Base-by-base conservation (phyloP, 37 sponge, comb jelly and placozoan genomes). In the Aphrocallistes beatrix region DNA sequence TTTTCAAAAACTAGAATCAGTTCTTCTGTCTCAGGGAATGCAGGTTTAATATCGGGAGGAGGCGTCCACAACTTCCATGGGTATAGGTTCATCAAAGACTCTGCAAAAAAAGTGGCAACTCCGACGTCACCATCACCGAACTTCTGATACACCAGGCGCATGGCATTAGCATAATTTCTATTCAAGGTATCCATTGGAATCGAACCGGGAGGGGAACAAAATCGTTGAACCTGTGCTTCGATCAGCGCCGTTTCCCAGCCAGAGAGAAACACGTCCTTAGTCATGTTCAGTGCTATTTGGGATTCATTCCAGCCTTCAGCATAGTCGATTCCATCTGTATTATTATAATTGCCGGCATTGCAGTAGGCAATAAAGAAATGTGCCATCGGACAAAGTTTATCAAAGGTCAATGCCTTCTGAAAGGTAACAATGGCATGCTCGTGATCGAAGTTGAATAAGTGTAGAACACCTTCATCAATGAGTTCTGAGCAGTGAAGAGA, bases 361-460 rank as follows among this genome's bases (percentile, higher is more conserved):
- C 81, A 38, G 91, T 88, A 85, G 23, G 91, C 91, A 51, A 88
- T 90, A 84, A 87, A 85, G 60, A 83, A 90, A 86, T 87, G 91
- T 37, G 88, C 88, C 86, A 90, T 87, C 39, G 84, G 86, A 38
- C 91, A 90, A 83, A 51, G 34, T 37, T 19, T 28, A 39, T 87
- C 88, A 19, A 60, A 50, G 37, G n/a, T 38, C 38, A 87, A 86
- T 0, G 84, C 83, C 30, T 51, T 83, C 48, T 81, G n/a, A 60
- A 84, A 90, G 37, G 85, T 85, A 23, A 85, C 83, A 23, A 90
- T 90, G 8, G 86, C 91, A 38, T 87, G 88, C 39, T 87, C 88
- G 34, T 51, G 88, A 45, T 90, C 87, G 86, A 88, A 90, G 40
- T 86, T 88, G 51, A 82, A 90, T 34, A 82, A 48, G 8, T 85